Evolutionary conservation across 2,797 vertebrate species (phyloP).

Genomic region (Mycteria americana): DNA sequence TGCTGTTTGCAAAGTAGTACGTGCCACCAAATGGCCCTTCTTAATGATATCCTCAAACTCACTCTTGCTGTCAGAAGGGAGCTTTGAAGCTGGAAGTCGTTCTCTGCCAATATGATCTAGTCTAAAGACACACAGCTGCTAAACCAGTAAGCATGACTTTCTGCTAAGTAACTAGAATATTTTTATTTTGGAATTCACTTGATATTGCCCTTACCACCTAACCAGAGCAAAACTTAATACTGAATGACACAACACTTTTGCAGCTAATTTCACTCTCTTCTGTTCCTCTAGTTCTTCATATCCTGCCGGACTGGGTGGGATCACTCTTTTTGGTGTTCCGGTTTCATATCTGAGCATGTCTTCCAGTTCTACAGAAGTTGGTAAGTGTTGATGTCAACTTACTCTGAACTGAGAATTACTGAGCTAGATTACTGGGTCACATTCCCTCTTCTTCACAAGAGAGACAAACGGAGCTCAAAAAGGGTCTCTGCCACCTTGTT

Average conservation of each 20-base stretch:
- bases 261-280: background rate
- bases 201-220: background rate
- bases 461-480: background rate
- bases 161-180: background rate
- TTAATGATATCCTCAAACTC: background rate
- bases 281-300: background rate
- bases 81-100: background rate
- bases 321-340: background rate
- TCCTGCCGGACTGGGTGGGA: background rate
- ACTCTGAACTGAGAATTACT: background rate
- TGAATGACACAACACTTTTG: background rate
- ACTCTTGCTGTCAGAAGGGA: background rate
- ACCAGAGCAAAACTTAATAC: background rate
- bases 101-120: background rate
- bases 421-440: background rate
- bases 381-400: background rate
- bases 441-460: background rate
- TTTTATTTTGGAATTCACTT: background rate
- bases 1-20: background rate
- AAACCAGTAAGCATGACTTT: background rate
- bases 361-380: background rate
- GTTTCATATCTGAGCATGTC: background rate
- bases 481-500: background rate
- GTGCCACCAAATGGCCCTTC: background rate
- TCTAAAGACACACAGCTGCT: background rate